These are phyloP conservation scores for Bombus huntii DNA, from an alignment of 1,140 invertebrate genomes.

Conservation along the genomic window DNA sequence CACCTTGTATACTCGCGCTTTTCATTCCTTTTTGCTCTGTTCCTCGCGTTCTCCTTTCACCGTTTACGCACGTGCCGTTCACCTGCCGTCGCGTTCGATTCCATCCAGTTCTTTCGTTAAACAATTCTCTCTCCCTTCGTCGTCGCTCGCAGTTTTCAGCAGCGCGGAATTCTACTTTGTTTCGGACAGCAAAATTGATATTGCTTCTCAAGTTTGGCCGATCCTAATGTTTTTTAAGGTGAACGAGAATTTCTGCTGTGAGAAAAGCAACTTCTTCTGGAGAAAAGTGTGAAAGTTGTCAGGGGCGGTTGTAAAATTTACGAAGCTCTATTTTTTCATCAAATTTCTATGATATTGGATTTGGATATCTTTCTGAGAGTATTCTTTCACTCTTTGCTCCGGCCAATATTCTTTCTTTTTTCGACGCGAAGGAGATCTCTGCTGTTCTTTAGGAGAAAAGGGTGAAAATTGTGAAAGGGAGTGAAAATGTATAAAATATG, in stretches of 20 bases:
- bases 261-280: neutral
- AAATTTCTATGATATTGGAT: too few species aligned
- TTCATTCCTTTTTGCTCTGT: conserved; percentile 42
- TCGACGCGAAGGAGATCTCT: too few species aligned
- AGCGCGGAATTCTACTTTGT: too few species aligned
- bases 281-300: neutral
- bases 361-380: too few species aligned
- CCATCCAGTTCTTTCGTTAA: conserved; percentile 25
- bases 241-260: neutral
- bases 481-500: too few species aligned
- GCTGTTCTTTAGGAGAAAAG: too few species aligned
- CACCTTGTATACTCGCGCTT: conserved; percentile 28
- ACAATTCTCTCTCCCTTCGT: conserved; percentile 19
- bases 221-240: neutral
- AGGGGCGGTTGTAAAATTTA: neutral
- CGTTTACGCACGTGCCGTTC: conserved; percentile 53
- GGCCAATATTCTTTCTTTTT: too few species aligned
- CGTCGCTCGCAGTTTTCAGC: neutral
- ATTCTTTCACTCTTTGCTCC: too few species aligned
- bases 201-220: too few species aligned
- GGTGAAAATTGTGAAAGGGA: too few species aligned
- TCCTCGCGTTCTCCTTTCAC: conserved; percentile 53
- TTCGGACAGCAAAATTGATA: neutral
- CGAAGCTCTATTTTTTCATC: neutral
- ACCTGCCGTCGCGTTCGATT: conserved; percentile 51